A percentile compares a stretch with the other conserved stretches of the same genome.
These are phyloP conservation scores for Pogona vitticeps DNA, from an alignment of 2,113 vertebrate species.

Conservation along the genomic window DNA sequence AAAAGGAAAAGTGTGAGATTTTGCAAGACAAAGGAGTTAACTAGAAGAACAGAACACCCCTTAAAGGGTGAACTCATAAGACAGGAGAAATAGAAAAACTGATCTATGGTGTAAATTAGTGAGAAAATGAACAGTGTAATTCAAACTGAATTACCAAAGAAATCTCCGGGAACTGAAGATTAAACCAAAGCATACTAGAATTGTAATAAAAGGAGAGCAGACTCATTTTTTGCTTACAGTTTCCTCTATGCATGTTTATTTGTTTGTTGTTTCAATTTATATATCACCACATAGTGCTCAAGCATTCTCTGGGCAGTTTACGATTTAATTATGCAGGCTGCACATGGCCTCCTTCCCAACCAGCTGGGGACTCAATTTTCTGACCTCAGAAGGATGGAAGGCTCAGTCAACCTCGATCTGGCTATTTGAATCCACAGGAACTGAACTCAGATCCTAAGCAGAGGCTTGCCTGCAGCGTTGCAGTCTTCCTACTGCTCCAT, in stretches of 20 bases:
- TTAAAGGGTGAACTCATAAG: background rate
- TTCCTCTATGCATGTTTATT: background rate
- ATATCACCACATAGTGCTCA: no score
- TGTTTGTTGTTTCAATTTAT: no score
- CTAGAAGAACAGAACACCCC: background rate
- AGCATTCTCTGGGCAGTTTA: no score
- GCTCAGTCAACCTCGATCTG: no score
- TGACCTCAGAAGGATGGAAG: no score
- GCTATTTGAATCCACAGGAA: no score
- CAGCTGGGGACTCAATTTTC: no score
- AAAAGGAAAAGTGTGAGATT: background rate
- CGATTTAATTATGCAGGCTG: no score
- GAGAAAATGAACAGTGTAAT: background rate
- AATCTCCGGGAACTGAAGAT: background rate
- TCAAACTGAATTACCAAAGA: background rate
- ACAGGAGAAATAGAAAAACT: background rate
- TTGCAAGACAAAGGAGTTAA: background rate
- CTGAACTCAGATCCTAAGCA: no score
- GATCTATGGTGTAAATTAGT: background rate
- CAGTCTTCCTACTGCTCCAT: no score
- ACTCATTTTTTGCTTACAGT: background rate
- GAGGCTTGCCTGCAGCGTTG: no score
- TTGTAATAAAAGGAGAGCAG: background rate
- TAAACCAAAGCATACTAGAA: background rate
- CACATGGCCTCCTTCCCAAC: no score